These are phyloP conservation scores for Enteromius fasciolatus DNA, from an alignment of 2,797 vertebrate species.

Conservation along the genomic window DNA sequence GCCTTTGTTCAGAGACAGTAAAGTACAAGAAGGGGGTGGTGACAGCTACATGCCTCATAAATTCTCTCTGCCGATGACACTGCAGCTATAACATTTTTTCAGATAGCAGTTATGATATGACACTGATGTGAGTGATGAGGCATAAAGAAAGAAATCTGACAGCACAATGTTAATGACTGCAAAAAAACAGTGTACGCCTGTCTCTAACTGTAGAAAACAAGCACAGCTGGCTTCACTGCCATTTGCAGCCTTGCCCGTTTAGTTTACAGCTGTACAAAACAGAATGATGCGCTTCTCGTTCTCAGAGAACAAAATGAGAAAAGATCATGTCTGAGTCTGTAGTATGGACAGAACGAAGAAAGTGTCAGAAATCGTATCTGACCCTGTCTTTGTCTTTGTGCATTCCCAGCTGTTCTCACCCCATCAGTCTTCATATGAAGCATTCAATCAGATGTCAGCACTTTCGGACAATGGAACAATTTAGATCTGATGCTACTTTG, in stretches of 20 bases:
- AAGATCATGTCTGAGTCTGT: conserved; percentile 4
- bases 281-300: not conserved
- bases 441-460: conserved; percentile 67
- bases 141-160: not conserved
- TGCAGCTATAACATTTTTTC: conserved; percentile 52
- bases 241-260: not conserved
- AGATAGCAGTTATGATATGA: conserved; percentile 26
- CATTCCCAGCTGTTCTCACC: conserved; percentile 75
- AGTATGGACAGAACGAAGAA: conserved; percentile 49
- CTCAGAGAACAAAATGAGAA: not conserved
- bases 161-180: not conserved
- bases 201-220: not conserved
- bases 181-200: not conserved
- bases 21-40: conserved; percentile 18
- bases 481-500: conserved; percentile 21
- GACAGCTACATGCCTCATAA: conserved; percentile 51
- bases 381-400: conserved; percentile 48
- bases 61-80: conserved; percentile 38
- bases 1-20: conserved; percentile 4
- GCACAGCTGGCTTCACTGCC: not conserved
- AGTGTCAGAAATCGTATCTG: conserved; percentile 65
- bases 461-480: conserved; percentile 24
- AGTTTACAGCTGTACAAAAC: not conserved
- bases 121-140: not conserved
- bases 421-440: conserved; percentile 54